Percentiles rank a stretch among this genome's conserved stretches.
Evolutionary conservation across 2,113 vertebrate genomes (phyloP).

Genomic region (Oncorhynchus gorbuscha): DNA sequence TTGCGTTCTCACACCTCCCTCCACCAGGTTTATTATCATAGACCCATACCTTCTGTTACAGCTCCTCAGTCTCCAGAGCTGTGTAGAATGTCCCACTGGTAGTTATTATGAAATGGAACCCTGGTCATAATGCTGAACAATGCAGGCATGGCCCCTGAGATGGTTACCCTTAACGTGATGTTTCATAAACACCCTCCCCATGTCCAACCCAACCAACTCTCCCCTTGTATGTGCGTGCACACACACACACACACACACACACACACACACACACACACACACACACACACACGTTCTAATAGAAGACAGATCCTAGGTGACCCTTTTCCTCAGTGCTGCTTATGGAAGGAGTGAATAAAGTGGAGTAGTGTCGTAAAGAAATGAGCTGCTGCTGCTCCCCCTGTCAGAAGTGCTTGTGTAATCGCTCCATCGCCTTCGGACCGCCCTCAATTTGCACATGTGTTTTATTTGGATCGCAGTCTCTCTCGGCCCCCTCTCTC

Average conservation of each 20-base stretch:
- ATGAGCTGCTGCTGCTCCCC: constrained; percentile 5
- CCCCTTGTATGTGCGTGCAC: not conserved
- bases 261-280: too few relatives aligned
- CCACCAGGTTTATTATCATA: too few relatives aligned
- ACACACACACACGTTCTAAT: constrained; percentile 26
- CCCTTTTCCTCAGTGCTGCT: constrained; percentile 43
- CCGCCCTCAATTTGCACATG: constrained; percentile 58
- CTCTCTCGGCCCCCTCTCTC: constrained; percentile 11
- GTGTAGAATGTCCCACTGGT: not conserved
- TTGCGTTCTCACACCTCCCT: too few relatives aligned
- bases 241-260: too few relatives aligned
- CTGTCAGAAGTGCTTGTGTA: constrained; percentile 45
- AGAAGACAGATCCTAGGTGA: constrained; percentile 50
- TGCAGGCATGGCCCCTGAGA: constrained; percentile 30
- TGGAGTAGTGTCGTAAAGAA: constrained; percentile 19
- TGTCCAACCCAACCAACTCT: constrained; percentile 33
- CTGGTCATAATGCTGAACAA: constrained; percentile 7
- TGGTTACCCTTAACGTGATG: constrained; percentile 17
- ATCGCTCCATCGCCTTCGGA: constrained; percentile 59
- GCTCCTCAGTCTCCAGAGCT: not conserved
- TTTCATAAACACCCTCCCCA: constrained; percentile 45
- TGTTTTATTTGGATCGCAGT: constrained; percentile 63
- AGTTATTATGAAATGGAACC: not conserved
- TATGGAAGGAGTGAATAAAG: constrained; percentile 54
- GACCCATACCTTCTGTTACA: not conserved